Percentiles rank a stretch among this genome's conserved stretches.
phyloP scores from a whole-genome alignment of 2,113 vertebrate genomes.

The Fulica atra region DNA sequence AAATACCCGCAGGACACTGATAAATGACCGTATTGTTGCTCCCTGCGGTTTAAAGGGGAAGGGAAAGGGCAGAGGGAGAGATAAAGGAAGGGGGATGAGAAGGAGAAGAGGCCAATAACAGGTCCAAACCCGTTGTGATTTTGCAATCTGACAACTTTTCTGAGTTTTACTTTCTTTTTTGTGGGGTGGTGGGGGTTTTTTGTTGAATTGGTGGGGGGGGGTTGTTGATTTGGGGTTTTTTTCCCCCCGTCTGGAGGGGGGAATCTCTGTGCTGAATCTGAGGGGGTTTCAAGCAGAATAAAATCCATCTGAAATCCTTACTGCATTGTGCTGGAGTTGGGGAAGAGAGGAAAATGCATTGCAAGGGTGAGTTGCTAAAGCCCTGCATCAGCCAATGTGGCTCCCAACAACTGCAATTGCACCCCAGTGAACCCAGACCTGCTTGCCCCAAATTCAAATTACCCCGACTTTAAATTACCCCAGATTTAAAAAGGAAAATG shows the following conservation, averaged over 20 bases:
- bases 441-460: not conserved
- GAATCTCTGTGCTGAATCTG: not conserved
- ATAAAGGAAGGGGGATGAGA: conserved; percentile 33
- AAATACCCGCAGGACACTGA: not conserved
- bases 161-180: not conserved
- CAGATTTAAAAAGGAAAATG: not conserved
- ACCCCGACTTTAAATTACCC: not conserved
- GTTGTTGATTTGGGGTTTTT: no score
- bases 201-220: no score
- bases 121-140: conserved; percentile 4
- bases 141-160: not conserved
- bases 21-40: not conserved
- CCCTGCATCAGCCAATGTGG: rapidly evolving
- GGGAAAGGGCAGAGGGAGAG: conserved; percentile 44
- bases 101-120: not conserved
- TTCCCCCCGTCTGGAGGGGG: not conserved
- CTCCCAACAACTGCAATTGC: not conserved
- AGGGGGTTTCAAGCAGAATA: not conserved
- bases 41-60: conserved; percentile 19
- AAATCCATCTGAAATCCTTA: not conserved
- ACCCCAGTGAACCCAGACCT: not conserved
- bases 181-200: no score
- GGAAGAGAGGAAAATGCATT: not conserved
- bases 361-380: not conserved
- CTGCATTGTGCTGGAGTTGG: not conserved